A percentile compares a stretch with the other conserved stretches of the same genome.
Evolutionary conservation across 1,140 invertebrate species (phyloP).

Genomic region (Ips typographus): DNA sequence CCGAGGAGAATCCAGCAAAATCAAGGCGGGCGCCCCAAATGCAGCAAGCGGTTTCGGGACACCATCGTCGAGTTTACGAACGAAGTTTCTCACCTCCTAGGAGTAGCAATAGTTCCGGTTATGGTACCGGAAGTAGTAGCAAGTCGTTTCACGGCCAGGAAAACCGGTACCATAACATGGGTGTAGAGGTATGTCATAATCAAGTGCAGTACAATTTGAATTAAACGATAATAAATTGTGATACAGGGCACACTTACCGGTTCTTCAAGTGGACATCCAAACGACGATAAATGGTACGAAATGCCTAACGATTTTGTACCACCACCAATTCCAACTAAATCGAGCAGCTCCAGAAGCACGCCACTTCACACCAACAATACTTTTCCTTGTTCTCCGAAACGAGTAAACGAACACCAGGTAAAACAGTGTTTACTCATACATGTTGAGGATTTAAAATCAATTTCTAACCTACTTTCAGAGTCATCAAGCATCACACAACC

Average conservation of each 20-base stretch:
- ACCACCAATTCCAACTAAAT: slow-evolving; percentile 41
- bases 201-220: too few species aligned
- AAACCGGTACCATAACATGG: slow-evolving; percentile 44
- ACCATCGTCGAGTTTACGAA: slow-evolving; percentile 67
- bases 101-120: slow-evolving; percentile 80
- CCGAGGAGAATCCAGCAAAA: slow-evolving; percentile 42
- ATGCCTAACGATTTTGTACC: slow-evolving; percentile 43
- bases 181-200: slow-evolving; percentile 22
- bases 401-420: slow-evolving; percentile 41
- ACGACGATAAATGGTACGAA: slow-evolving; percentile 66
- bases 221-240: too few species aligned
- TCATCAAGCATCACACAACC: slow-evolving; percentile 42
- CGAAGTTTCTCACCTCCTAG: slow-evolving; percentile 78
- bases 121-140: slow-evolving; percentile 78
- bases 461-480: slow-evolving; percentile 8
- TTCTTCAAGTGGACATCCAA: slow-evolving; percentile 66
- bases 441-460: background rate
- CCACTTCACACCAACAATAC: slow-evolving; percentile 44
- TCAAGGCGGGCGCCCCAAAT: slow-evolving; percentile 49
- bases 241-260: slow-evolving; percentile 60
- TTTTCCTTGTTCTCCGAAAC: slow-evolving; percentile 50
- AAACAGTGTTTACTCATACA: slow-evolving; percentile 7
- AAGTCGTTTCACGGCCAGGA: slow-evolving; percentile 63
- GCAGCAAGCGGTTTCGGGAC: slow-evolving; percentile 59
- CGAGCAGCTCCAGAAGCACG: slow-evolving; percentile 31